These are phyloP conservation scores for Cryptocheilus praepositus DNA, from an alignment of 2,888 invertebrate genomes.

Conservation along the genomic window DNA sequence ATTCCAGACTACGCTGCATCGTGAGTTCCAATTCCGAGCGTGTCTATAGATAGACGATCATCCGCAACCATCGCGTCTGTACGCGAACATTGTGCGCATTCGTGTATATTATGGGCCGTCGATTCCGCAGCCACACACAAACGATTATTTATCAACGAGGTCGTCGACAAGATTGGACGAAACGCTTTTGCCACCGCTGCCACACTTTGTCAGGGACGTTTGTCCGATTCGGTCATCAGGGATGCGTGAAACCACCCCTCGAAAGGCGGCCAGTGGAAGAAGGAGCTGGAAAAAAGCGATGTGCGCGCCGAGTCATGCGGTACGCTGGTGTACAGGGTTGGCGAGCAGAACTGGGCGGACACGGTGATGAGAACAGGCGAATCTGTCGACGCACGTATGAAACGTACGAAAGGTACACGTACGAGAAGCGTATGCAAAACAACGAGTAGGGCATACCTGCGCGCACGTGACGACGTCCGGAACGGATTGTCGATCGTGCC, in stretches of 20 bases:
- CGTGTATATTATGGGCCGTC: constrained; percentile 29
- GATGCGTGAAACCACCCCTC: neutral
- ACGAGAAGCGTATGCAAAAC: neutral
- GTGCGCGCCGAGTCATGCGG: no score
- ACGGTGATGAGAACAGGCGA: neutral
- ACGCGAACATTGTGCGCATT: neutral
- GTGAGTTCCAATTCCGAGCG: no score
- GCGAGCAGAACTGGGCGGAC: neutral
- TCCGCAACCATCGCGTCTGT: no score
- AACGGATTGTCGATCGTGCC: no score
- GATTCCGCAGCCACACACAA: constrained; percentile 30
- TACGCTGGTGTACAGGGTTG: no score
- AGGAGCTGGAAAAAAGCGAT: no score
- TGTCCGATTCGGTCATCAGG: neutral
- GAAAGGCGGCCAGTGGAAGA: neutral
- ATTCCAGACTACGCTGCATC: constrained; percentile 14
- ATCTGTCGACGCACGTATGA: neutral
- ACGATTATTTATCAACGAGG: constrained; percentile 45
- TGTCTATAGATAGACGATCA: no score
- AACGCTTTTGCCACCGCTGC: constrained; percentile 18
- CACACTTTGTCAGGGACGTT: neutral
- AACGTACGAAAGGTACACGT: neutral
- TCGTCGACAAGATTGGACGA: constrained; percentile 30
- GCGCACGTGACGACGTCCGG: constrained; percentile 22
- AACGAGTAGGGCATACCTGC: no score